Conservation (phyloP, 2,888 invertebrate genomes). For the Aleiodes leptofemur region DNA sequence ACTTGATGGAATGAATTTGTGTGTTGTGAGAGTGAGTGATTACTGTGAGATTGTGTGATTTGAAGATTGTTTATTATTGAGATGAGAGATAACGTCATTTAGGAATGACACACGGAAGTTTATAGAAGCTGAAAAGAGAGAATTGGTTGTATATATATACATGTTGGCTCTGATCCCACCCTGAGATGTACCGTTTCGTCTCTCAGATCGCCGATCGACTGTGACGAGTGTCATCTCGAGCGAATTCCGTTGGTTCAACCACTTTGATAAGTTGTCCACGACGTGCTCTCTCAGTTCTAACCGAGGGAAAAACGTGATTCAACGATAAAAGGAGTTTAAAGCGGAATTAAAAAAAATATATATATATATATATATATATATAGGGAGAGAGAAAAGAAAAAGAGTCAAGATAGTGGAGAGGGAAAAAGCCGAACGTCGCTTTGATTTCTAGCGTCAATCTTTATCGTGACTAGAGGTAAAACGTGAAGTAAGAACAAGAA, state of each 20-base stretch:
- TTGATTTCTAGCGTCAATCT: slow-evolving; percentile 32
- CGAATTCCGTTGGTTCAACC: slow-evolving; percentile 42
- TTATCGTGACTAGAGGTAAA: slow-evolving; percentile 34
- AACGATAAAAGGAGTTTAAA: slow-evolving; percentile 35
- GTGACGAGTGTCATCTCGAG: slow-evolving; percentile 54
- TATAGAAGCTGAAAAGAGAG: not conserved
- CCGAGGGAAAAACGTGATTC: slow-evolving; percentile 29
- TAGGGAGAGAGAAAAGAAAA: slow-evolving; percentile 13
- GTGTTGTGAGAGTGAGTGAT: slow-evolving; percentile 23
- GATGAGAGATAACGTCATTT: not conserved
- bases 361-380: no score
- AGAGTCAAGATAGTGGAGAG: slow-evolving; percentile 13
- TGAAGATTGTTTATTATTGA: slow-evolving; percentile 15
- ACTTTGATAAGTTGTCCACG: slow-evolving; percentile 39
- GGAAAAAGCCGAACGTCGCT: slow-evolving; percentile 33
- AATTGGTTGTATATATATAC: slow-evolving; percentile 17
- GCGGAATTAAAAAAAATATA: slow-evolving; percentile 17
- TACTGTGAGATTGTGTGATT: slow-evolving; percentile 21
- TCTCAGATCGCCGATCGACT: slow-evolving; percentile 48
- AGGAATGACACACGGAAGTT: slow-evolving; percentile 39
- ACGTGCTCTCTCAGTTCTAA: slow-evolving; percentile 17
- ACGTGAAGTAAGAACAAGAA: slow-evolving; percentile 28
- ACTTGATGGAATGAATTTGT: slow-evolving; percentile 9
- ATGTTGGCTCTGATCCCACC: slow-evolving; percentile 27
- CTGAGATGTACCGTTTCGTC: slow-evolving; percentile 54